Percentiles rank a stretch among this genome's conserved stretches.
phyloP scores from a whole-genome alignment of 2,113 vertebrate species.

The Entelurus aequoreus region DNA sequence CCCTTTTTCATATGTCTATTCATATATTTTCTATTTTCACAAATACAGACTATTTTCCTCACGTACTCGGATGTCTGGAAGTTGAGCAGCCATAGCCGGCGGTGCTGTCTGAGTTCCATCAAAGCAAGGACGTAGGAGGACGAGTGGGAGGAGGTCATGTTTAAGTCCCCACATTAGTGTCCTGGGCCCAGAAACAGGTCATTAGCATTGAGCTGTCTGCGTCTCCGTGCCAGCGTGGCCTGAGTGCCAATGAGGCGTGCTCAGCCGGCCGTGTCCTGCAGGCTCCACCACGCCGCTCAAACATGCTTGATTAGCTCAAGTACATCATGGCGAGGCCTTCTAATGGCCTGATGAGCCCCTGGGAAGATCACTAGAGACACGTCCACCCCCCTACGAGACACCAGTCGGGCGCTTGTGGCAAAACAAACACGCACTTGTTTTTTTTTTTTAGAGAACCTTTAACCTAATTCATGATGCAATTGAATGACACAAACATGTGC shows the following conservation, averaged over 20 bases:
- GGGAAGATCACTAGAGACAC: conserved; percentile 61
- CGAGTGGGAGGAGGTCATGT: conserved; percentile 39
- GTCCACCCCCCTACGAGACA: not conserved
- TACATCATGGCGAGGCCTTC: conserved; percentile 47
- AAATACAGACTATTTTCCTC: conserved; percentile 4
- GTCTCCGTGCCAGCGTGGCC: conserved; percentile 19
- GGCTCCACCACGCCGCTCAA: conserved; percentile 50
- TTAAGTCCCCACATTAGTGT: conserved; percentile 33
- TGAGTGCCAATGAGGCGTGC: conserved; percentile 61
- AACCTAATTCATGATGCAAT: conserved; percentile 50
- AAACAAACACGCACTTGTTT: not conserved
- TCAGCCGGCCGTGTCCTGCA: conserved; percentile 48
- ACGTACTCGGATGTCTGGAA: not conserved
- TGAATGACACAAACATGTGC: conserved; percentile 44
- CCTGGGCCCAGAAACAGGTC: conserved; percentile 51
- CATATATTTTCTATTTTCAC: not conserved
- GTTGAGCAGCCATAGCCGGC: conserved; percentile 26
- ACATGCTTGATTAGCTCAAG: conserved; percentile 72
- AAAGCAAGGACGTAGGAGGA: conserved; percentile 45
- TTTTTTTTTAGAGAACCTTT: conserved; percentile 5
- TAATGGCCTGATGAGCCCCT: conserved; percentile 60
- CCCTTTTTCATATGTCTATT: not conserved
- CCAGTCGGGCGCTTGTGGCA: not conserved
- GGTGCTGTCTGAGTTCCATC: conserved; percentile 48
- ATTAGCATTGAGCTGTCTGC: conserved; percentile 43